phyloP scores from a whole-genome alignment of 2,113 vertebrate species.

The Sinocyclocheilus rhinocerous region DNA sequence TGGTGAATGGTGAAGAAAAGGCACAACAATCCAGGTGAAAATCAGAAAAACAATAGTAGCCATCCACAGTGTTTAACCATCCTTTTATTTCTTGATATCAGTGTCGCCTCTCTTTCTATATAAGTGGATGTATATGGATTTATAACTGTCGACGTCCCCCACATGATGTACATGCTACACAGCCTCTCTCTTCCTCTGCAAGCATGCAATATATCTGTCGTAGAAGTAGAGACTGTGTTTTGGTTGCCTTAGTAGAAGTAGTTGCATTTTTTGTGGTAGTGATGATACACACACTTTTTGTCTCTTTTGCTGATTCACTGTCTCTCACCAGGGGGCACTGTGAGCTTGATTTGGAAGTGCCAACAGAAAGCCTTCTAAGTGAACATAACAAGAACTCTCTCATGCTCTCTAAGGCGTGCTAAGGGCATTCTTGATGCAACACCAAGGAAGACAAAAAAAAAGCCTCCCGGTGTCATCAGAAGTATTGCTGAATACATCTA shows the following conservation, averaged over 20 bases:
- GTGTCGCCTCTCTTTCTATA: slow-evolving; percentile 74
- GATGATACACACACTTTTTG: slow-evolving; percentile 63
- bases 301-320: slow-evolving; percentile 72
- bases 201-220: slow-evolving; percentile 75
- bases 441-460: slow-evolving; percentile 58
- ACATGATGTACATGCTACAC: slow-evolving; percentile 78
- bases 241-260: slow-evolving; percentile 55
- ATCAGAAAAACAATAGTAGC: slow-evolving; percentile 57
- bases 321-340: slow-evolving; percentile 72
- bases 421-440: slow-evolving; percentile 72
- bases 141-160: slow-evolving; percentile 80
- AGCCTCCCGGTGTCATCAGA: slow-evolving; percentile 27
- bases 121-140: slow-evolving; percentile 81
- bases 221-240: slow-evolving; percentile 64
- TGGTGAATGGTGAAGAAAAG: slow-evolving; percentile 42
- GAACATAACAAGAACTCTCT: slow-evolving; percentile 61
- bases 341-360: slow-evolving; percentile 60
- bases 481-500: slow-evolving; percentile 37
- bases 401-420: slow-evolving; percentile 61
- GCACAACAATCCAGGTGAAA: slow-evolving; percentile 58
- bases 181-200: slow-evolving; percentile 78
- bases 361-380: slow-evolving; percentile 66
- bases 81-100: slow-evolving; percentile 81
- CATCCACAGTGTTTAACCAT: slow-evolving; percentile 79
- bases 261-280: slow-evolving; percentile 60